Evolutionary conservation across 2,797 vertebrate genomes (phyloP).

Genomic region (Urocyon cinereoargenteus): DNA sequence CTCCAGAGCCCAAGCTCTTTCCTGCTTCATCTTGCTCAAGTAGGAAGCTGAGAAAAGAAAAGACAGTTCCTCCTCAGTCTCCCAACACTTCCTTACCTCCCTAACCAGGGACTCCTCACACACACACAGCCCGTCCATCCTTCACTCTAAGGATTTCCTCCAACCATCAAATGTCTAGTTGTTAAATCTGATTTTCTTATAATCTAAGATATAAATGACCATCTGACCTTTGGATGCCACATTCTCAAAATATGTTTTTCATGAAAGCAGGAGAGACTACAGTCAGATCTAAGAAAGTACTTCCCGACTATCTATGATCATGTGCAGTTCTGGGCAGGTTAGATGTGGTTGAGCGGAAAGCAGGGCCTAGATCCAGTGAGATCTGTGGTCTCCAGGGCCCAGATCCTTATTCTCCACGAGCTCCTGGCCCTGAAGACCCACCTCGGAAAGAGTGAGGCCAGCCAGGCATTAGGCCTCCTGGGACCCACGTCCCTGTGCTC

Average conservation of each 20-base stretch:
- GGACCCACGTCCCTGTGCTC: background rate
- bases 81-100: background rate
- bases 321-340: no score
- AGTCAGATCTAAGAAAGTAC: background rate
- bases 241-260: background rate
- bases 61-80: no score
- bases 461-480: background rate
- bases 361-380: background rate
- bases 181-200: background rate
- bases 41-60: background rate
- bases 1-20: background rate
- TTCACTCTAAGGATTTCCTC: no score
- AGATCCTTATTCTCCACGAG: background rate
- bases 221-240: background rate
- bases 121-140: no score
- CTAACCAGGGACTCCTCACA: background rate
- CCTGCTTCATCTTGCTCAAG: background rate
- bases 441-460: conserved; percentile 68
- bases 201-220: background rate
- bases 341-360: background rate
- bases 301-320: background rate
- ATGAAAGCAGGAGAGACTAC: background rate
- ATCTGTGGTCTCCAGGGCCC: background rate
- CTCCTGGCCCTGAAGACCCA: background rate
- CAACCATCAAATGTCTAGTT: no score